A percentile compares a stretch with the other conserved stretches of the same genome.
Conservation (phyloP, 2,113 vertebrate genomes). For the Alethe castanea region DNA sequence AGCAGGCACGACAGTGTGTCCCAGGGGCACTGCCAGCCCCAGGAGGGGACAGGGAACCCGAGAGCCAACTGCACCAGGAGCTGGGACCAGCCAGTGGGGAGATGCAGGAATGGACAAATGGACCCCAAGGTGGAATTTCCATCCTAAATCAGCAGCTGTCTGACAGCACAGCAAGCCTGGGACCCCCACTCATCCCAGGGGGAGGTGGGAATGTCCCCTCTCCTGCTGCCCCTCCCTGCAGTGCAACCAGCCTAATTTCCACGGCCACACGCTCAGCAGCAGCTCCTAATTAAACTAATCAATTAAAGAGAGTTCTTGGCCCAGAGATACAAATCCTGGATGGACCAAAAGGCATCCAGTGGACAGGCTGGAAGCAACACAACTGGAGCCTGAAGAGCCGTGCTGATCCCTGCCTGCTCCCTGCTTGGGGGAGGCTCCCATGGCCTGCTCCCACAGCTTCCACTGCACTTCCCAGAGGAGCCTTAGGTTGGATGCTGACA, state of each 20-base stretch:
- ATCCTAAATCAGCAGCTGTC: not conserved
- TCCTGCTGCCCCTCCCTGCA: not conserved
- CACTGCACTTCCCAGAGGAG: rapidly evolving
- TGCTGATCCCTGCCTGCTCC: rapidly evolving
- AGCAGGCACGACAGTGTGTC: rapidly evolving
- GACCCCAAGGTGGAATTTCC: rapidly evolving
- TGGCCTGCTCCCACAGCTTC: not conserved
- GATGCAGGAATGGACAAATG: rapidly evolving
- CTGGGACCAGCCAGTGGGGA: no score
- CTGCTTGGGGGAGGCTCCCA: not conserved
- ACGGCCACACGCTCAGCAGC: not conserved
- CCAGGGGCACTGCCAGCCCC: not conserved
- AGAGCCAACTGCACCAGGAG: not conserved
- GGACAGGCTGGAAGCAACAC: not conserved
- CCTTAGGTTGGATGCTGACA: rapidly evolving
- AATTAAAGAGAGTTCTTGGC: constrained; percentile 3
- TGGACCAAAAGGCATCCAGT: not conserved
- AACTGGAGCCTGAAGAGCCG: rapidly evolving
- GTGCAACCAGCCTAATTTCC: not conserved
- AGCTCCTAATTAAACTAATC: constrained; percentile 21
- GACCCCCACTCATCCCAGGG: not conserved
- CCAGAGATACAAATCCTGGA: not conserved
- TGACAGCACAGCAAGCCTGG: not conserved
- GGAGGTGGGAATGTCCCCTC: rapidly evolving
- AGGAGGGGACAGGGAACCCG: not conserved